Percentiles rank a stretch among this genome's conserved stretches.
Evolutionary conservation across 2,113 vertebrate species (phyloP).

Genomic region (Stigmatopora argus): DNA sequence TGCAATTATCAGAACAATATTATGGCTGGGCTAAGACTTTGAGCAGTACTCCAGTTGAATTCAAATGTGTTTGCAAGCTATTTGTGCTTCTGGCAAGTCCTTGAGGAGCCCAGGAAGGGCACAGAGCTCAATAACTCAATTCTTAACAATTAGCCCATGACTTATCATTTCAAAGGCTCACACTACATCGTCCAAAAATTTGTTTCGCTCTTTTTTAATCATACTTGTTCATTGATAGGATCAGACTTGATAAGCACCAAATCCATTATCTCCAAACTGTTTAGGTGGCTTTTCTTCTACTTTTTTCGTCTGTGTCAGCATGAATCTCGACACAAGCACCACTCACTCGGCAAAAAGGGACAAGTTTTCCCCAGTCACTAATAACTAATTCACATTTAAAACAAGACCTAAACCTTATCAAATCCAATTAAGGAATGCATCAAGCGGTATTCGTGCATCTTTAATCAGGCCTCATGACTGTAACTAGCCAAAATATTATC

Average conservation of each 20-base stretch:
- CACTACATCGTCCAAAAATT: slow-evolving; percentile 18
- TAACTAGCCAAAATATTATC: neutral
- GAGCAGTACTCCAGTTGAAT: slow-evolving; percentile 58
- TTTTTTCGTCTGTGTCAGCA: slow-evolving; percentile 45
- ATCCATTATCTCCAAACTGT: slow-evolving; percentile 41
- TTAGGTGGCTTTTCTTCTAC: slow-evolving; percentile 33
- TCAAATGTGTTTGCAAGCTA: slow-evolving; percentile 63
- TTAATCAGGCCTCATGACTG: slow-evolving; percentile 27
- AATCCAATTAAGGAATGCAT: slow-evolving; percentile 42
- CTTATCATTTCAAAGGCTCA: slow-evolving; percentile 45
- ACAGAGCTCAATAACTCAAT: slow-evolving; percentile 73
- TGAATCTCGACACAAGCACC: slow-evolving; percentile 29
- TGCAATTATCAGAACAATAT: slow-evolving; percentile 75
- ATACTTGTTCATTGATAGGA: slow-evolving; percentile 32
- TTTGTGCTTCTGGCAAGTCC: slow-evolving; percentile 68
- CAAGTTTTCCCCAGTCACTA: slow-evolving; percentile 33
- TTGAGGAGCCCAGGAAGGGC: slow-evolving; percentile 70
- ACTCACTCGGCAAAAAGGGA: slow-evolving; percentile 12
- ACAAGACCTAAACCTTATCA: slow-evolving; percentile 41
- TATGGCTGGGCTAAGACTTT: slow-evolving; percentile 60
- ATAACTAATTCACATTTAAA: slow-evolving; percentile 47
- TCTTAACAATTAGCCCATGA: slow-evolving; percentile 76
- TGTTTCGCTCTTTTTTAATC: slow-evolving; percentile 29
- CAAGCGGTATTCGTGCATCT: slow-evolving; percentile 25
- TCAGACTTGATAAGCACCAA: slow-evolving; percentile 25